Conservation (phyloP, 2,888 invertebrate species). For the Molorchus minor region DNA sequence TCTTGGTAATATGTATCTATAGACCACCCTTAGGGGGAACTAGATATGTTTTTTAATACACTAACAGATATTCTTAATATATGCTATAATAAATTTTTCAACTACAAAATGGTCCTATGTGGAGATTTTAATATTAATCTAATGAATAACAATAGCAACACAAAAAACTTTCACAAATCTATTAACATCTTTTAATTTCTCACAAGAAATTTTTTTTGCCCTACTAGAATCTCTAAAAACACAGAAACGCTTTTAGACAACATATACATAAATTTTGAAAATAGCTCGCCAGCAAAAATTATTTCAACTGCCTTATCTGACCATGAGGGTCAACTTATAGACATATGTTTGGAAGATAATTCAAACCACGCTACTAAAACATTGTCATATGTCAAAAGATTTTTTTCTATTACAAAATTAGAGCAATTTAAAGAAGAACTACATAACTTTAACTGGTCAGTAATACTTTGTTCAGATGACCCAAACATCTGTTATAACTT, state of each 20-base stretch:
- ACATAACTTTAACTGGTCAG: background rate
- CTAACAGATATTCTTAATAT: background rate
- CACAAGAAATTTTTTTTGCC: background rate
- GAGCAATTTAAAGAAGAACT: background rate
- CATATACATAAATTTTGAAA: background rate
- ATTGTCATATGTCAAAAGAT: too few relatives aligned
- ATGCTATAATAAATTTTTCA: background rate
- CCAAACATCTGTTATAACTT: background rate
- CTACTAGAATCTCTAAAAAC: background rate
- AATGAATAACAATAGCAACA: background rate
- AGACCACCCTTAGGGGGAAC: background rate
- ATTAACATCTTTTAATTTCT: background rate
- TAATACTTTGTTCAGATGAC: background rate
- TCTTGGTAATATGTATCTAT: background rate
- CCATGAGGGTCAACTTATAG: background rate
- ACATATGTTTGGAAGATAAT: background rate
- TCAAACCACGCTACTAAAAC: background rate
- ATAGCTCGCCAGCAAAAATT: background rate
- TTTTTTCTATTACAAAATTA: background rate
- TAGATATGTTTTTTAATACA: background rate
- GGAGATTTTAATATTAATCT: constrained; percentile 1
- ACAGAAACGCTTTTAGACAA: background rate
- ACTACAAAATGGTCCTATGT: background rate
- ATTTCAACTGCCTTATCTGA: background rate
- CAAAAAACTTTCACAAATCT: background rate